phyloP scores from a whole-genome alignment of 1,140 invertebrate genomes.

The Neocloeon triangulifer region DNA sequence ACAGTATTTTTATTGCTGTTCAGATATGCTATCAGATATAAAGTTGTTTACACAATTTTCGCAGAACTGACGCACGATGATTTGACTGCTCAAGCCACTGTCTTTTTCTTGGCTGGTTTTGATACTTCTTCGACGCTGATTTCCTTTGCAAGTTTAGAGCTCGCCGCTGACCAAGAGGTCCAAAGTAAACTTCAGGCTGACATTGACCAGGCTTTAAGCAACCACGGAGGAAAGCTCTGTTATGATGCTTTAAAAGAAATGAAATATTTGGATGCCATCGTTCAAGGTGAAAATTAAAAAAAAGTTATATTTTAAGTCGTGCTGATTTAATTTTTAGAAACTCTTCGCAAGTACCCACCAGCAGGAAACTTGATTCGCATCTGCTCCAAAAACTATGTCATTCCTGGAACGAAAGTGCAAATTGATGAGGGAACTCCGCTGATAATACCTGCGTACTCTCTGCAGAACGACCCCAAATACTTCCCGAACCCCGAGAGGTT shows the following conservation, averaged over 20 bases:
- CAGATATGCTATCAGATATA: slow-evolving; percentile 3
- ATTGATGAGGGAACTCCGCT: slow-evolving; percentile 13
- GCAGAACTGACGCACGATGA: slow-evolving; percentile 1
- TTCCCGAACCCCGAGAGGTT: slow-evolving; percentile 32
- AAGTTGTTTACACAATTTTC: not conserved
- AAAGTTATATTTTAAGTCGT: too few species aligned
- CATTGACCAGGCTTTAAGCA: slow-evolving; percentile 12
- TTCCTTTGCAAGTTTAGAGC: slow-evolving; percentile 13
- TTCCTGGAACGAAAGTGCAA: slow-evolving; percentile 13
- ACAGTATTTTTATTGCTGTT: not conserved
- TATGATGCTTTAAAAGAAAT: slow-evolving; percentile 5
- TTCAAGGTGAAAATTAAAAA: too few species aligned
- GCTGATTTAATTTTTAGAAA: slow-evolving; percentile 18
- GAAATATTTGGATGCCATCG: slow-evolving; percentile 7
- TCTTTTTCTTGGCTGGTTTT: slow-evolving; percentile 25
- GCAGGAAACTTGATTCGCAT: slow-evolving; percentile 16
- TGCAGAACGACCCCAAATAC: slow-evolving; percentile 19
- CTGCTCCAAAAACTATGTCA: slow-evolving; percentile 19
- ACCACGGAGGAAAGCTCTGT: not conserved
- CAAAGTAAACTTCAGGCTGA: slow-evolving; percentile 19
- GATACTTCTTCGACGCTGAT: slow-evolving; percentile 21
- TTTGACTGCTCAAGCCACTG: slow-evolving; percentile 14
- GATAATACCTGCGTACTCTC: slow-evolving; percentile 10
- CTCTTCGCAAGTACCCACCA: slow-evolving; percentile 22
- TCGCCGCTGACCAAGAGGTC: slow-evolving; percentile 18